phyloP scores from a whole-genome alignment of 2,797 vertebrate genomes.

The Sebastolobus altivelis region DNA sequence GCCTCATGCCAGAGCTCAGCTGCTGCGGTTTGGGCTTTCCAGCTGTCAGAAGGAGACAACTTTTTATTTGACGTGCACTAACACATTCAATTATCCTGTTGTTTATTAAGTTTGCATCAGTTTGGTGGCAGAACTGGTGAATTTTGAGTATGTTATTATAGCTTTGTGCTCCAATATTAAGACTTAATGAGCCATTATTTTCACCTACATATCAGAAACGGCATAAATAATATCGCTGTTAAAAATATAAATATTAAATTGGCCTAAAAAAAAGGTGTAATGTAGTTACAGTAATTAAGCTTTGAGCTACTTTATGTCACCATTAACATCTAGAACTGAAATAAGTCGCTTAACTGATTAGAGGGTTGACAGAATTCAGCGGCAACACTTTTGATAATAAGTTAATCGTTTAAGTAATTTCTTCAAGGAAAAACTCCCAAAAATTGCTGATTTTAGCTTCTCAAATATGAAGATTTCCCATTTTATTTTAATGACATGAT shows the following conservation, averaged over 20 bases:
- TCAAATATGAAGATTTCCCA: not conserved
- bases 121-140: not conserved
- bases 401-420: not conserved
- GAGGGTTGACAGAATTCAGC: too few relatives aligned
- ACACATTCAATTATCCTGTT: not conserved
- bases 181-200: not conserved
- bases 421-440: not conserved
- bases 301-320: not conserved
- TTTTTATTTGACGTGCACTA: conserved; percentile 3
- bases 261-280: not conserved
- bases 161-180: not conserved
- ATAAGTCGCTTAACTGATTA: not conserved
- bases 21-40: conserved; percentile 83
- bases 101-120: not conserved
- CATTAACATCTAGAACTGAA: not conserved
- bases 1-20: conserved; percentile 84
- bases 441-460: not conserved
- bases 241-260: not conserved
- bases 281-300: too few relatives aligned
- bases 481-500: not conserved
- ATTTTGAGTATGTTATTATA: not conserved
- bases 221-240: not conserved
- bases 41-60: conserved; percentile 54
- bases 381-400: too few relatives aligned
- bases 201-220: not conserved